Base-by-base conservation (phyloP, 2,888 invertebrate genomes). In the Himalopsyche japonica region DNA sequence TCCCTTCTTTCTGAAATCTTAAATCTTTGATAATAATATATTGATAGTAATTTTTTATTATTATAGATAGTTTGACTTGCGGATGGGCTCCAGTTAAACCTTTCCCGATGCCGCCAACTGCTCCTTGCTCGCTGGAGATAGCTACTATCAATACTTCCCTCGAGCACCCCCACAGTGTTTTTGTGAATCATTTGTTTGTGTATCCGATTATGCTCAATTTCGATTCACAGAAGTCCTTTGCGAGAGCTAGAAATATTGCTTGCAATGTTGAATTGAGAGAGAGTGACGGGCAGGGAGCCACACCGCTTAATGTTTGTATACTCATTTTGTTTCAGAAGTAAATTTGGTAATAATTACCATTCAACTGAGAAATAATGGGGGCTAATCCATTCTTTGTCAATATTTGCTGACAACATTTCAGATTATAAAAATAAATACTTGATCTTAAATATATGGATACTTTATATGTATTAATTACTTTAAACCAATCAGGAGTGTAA, bases 161-260 rank as follows among this genome's bases (percentile, higher is more conserved):
- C 0, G 96, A 96, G 88, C 94, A 96, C 90, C 98, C 98, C 0
- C 96, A 96, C 89, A 96, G 96, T 3, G 95, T 94, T 30, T 98
- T 95, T 91, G 92, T 95, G 34, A 99, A 99, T 91, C 96, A 98
- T 89, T 92, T 99, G 57, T 99, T 98, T 90, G 95, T 99, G 20
- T 98, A 98, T 89, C 99, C 99, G 0, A 92, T 96, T 87, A 93
- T 93, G 82, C 92, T 99, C 82, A 96, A 95, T 89, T 98, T 97
- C 89, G 98, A 98, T 90, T 95, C 96, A 80, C 98, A 98, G 91
- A 98, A 98, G 90, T 93, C 96, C 88, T 98, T 98, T 89, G 95
- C 96, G 0, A 93, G 98, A 89, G 99, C 99, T 0, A 94, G 99
- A 89, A 99, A 99, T 90, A 97, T 99, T 86, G 96, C 97, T 0